Percentiles rank a stretch among this genome's conserved stretches.
phyloP scores from a whole-genome alignment of 2,113 vertebrate species.

The Alexandromys fortis region DNA sequence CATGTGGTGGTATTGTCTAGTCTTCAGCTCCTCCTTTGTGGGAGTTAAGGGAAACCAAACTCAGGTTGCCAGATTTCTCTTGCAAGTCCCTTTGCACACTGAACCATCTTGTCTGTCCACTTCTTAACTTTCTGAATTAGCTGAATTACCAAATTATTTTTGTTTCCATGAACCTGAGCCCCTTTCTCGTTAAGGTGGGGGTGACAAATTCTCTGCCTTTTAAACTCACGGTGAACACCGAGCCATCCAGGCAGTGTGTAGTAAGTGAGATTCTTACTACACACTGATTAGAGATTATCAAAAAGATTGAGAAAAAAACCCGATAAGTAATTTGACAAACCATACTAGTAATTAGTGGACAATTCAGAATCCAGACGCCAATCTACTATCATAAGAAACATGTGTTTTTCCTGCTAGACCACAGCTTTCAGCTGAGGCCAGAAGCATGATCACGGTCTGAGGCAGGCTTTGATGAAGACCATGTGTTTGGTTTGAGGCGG shows the following conservation, averaged over 20 bases:
- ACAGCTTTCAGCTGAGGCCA: not conserved
- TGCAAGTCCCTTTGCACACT: not conserved
- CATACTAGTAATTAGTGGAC: not conserved
- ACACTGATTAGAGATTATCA: not conserved
- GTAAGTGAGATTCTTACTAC: not conserved
- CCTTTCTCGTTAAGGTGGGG: not conserved
- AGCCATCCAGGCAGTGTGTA: not conserved
- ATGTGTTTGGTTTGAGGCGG: not conserved
- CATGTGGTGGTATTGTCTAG: not conserved
- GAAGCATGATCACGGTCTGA: not conserved
- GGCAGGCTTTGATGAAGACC: not conserved
- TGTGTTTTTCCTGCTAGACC: not conserved
- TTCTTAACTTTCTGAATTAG: conserved; percentile 1
- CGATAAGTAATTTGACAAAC: not conserved
- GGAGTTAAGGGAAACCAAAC: not conserved
- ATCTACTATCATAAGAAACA: not conserved
- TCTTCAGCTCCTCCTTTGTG: too few species aligned
- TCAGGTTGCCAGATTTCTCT: not conserved
- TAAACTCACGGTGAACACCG: not conserved
- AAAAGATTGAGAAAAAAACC: not conserved
- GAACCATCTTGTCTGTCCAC: not conserved
- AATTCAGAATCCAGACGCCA: not conserved
- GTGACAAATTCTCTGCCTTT: not conserved
- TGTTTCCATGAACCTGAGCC: not conserved
- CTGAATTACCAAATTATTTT: not conserved